Conservation (phyloP, 1,140 invertebrate species). For the Brachionus asplanchnoidis region DNA sequence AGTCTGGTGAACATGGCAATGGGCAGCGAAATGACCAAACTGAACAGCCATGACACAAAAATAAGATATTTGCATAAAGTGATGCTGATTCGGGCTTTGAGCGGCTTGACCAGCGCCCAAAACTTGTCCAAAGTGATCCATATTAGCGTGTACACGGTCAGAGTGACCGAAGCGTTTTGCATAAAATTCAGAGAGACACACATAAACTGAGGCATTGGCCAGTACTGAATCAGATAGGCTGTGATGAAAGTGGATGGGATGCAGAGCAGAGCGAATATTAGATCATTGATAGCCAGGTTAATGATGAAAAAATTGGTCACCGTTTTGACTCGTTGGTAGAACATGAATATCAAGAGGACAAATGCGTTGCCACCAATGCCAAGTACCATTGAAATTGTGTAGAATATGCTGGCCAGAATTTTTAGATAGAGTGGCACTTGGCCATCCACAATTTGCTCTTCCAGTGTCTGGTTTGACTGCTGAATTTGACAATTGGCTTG, state of each 20-base stretch:
- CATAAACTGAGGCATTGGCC: conserved; percentile 73
- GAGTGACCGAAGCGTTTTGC: conserved; percentile 26
- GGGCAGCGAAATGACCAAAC: background rate
- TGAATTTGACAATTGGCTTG: background rate
- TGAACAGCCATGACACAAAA: background rate
- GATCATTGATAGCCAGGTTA: conserved; percentile 76
- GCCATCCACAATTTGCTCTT: background rate
- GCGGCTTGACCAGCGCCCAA: conserved; percentile 75
- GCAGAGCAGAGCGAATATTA: conserved; percentile 75
- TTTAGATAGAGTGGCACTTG: conserved; percentile 5
- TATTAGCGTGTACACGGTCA: conserved; percentile 73
- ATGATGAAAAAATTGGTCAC: conserved; percentile 81
- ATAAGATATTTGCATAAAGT: background rate
- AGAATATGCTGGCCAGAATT: conserved; percentile 1
- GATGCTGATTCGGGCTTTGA: conserved; percentile 51
- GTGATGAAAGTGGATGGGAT: conserved; percentile 76
- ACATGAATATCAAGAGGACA: background rate
- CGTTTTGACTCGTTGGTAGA: conserved; percentile 47
- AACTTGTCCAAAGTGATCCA: conserved; percentile 79
- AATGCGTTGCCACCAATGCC: conserved; percentile 25
- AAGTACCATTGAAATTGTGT: conserved; percentile 16
- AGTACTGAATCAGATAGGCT: conserved; percentile 70
- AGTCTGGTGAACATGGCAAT: conserved; percentile 19
- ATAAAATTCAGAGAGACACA: conserved; percentile 59
- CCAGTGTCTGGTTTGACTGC: background rate